phyloP scores from a whole-genome alignment of 2,113 vertebrate genomes.

The Lonchura striata region DNA sequence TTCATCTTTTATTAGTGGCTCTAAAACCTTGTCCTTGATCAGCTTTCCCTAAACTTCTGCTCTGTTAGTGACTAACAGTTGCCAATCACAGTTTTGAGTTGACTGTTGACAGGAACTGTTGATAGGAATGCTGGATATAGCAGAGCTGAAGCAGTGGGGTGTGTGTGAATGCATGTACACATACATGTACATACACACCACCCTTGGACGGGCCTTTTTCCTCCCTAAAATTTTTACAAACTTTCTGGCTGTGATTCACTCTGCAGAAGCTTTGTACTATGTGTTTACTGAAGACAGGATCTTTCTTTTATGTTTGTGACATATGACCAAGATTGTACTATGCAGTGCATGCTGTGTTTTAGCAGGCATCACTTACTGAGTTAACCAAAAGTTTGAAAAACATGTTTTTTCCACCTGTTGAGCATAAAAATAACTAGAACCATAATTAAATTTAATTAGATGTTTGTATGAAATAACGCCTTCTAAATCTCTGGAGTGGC shows the following conservation, averaged over 20 bases:
- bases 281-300: neutral
- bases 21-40: neutral
- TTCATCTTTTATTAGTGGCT: neutral
- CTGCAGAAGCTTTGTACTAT: neutral
- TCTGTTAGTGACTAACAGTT: neutral
- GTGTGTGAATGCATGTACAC: neutral
- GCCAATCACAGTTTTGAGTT: neutral
- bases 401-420: neutral
- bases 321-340: neutral
- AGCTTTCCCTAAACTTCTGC: neutral
- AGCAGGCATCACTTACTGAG: neutral
- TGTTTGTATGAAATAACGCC: neutral
- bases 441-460: neutral
- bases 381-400: neutral
- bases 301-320: neutral
- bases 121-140: neutral
- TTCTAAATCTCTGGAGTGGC: conserved; percentile 3
- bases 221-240: neutral
- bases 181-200: neutral
- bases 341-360: neutral
- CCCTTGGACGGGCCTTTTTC: neutral
- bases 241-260: neutral
- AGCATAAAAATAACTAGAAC: neutral
- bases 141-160: neutral
- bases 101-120: neutral